A percentile compares a stretch with the other conserved stretches of the same genome.
Evolutionary conservation across 2,797 vertebrate genomes (phyloP).

Genomic region (Epinephelus awoara): DNA sequence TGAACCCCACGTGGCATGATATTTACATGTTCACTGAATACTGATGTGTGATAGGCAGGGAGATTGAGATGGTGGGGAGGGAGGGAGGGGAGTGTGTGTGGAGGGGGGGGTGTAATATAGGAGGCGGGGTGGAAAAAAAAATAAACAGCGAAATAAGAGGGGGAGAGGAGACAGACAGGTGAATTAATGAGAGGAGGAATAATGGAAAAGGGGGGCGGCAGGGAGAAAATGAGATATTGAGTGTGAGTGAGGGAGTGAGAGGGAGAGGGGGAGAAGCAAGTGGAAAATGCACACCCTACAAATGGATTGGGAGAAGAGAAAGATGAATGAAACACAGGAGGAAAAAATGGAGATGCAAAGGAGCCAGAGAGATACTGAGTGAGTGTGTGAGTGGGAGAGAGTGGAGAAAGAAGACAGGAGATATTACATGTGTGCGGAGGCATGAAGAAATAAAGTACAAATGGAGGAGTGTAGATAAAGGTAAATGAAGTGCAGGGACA

Average conservation of each 20-base stretch:
- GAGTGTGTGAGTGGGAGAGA: not conserved
- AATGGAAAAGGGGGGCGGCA: constrained; percentile 37
- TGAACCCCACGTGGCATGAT: constrained; percentile 76
- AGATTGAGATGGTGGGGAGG: not conserved
- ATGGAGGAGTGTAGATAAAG: not conserved
- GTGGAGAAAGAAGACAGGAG: not conserved
- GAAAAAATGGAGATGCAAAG: not conserved
- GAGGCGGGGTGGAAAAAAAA: constrained; percentile 38
- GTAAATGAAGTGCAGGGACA: constrained; percentile 12
- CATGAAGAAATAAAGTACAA: not conserved
- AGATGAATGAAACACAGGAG: constrained; percentile 42
- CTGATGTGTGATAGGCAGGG: constrained; percentile 47
- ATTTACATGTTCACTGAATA: constrained; percentile 70
- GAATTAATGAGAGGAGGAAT: constrained; percentile 64
- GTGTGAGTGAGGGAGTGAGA: not conserved
- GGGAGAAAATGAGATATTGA: constrained; percentile 59
- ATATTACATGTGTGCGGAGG: not conserved
- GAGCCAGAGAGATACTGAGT: not conserved
- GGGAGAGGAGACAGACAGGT: constrained; percentile 41
- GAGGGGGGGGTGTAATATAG: not conserved
- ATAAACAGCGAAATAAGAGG: constrained; percentile 20
- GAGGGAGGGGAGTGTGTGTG: not conserved
- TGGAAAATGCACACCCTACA: constrained; percentile 28
- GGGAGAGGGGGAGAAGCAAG: constrained; percentile 17
- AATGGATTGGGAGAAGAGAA: constrained; percentile 16